Evolutionary conservation across 2,797 vertebrate species (phyloP), one percentile per base, ranked within the genome.

Genomic region (Anguilla anguilla): DNA sequence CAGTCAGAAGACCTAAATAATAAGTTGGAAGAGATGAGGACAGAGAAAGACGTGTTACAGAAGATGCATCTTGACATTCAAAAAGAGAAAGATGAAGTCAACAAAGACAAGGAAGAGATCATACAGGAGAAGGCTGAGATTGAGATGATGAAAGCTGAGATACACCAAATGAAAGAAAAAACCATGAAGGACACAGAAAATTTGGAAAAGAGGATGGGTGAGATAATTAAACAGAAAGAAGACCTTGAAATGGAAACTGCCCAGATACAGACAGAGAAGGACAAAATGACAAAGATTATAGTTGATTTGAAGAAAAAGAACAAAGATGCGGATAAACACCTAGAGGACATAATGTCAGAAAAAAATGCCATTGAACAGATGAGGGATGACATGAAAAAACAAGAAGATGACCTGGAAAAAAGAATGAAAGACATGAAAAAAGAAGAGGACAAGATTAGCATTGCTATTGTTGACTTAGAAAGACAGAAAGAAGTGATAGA

Each of bases 241-340:
- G 22, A 81, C 19, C 2, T 81, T 43, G 43, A 81, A 46, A 49
- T 5, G 0, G 28, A 7, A 19, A 46, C 15, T 22, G 77, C 39
- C 6, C 19, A 49, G 1, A 6, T 39, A 15, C 31, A 43, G 72
- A 4, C 13, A 31, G 72, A 77, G 10, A 77, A 35, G 3, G 13
- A 77, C 31, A 77, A 77, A 3, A 55, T 46, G 22, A 53, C 77
- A 31, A 22, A 17, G 13, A 49, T 61, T 69, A 92, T 31, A 77
- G 43, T 35, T 39, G 55, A 85, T 13, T 28, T 82, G n/a, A 22
- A 83, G n/a, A 69, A 28, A 85, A 83, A 87, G 72, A 83, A 31
- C 74, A 64, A 93, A 39, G 15, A 0, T 53, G 87, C 94, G 46
- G 69, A 86, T 91, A 92, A 90, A 55, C 88, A 92, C 13, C 93